Base-by-base conservation (phyloP, 1,140 invertebrate species). In the Battus philenor region DNA sequence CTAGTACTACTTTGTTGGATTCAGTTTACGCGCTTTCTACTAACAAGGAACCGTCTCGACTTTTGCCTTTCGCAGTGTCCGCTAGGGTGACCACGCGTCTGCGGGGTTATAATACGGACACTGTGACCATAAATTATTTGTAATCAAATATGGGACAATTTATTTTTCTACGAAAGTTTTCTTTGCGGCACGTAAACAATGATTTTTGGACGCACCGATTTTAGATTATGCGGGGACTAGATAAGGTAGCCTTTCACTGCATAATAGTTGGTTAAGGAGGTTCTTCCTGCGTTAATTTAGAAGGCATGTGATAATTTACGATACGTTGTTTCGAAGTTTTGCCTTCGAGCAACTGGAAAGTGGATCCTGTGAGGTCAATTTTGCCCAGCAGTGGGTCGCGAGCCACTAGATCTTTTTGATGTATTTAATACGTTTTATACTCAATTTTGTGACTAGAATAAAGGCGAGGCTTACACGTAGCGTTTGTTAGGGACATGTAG, bases 361-460 rank as follows among this genome's bases (percentile, higher is more conserved):
- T 27, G n/a, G 6, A n/a, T n/a, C n/a, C n/a, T n/a, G n/a, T n/a
- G n/a, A n/a, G n/a, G n/a, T n/a, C n/a, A n/a, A n/a, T n/a, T n/a
- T n/a, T n/a, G n/a, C n/a, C n/a, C 11, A 6, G 6, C 6, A 49
- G 59, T 46, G 50, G 56, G 61, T 68, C 45, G 65, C 70, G 67
- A 62, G 54, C 72, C 63, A 67, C 48, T 76, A 74, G 68, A 72
- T 72, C 58, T 78, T 79, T 79, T 76, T 67, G 67, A 76, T 76
- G 72, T 78, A 79, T 79, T 79, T 78, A 72, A 76, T 76, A 79
- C 73, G 71, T 82, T 82, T 82, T 82, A 72, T 79, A 82, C 78
- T 78, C 73, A 66, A 67, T 79, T 75, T 71, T 74, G 60, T 79
- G 76, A 72, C 64, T 74, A 71, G 68, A 55, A 51, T 68, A 58